Evolutionary conservation across 2,113 vertebrate species (phyloP), one percentile per base, ranked within the genome.

Genomic region (Rhegmatorhina hoffmannsi): DNA sequence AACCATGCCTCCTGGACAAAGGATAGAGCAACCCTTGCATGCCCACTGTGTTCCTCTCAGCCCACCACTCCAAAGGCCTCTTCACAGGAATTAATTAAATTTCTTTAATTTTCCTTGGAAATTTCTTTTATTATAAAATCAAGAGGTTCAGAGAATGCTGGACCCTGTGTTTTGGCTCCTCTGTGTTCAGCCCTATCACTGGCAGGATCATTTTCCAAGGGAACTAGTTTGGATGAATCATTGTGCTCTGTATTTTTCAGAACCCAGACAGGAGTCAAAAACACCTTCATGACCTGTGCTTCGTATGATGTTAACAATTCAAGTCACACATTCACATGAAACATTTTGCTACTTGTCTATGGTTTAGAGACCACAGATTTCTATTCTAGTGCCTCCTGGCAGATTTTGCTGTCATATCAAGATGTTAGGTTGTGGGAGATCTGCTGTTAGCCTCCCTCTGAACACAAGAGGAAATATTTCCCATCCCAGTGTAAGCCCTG

Each of bases 261-360:
- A 95, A 94, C 83, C 55, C 75, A 95, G 53, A 83, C 96, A 53
- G 97, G 94, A 17, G 80, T 98, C 53, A 98, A 98, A 95, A 98
- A 97, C 10, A 93, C 89, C 15, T 98, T 98, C 80, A 98, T 98
- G 98, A 98, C 97, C 9, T 98, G 97, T 64, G 97, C 95, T 13
- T 95, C 98, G 25, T 98, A 98, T 17, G 98, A 98, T 23, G 4
- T 78, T 29, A 90, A 95, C 98, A 92, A 97, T 98, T 75, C 59
- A 96, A 73, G 44, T 28, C 43, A 33, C 36, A 52, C 23, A 11
- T 67, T 21, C 0, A 1, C 50, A 44, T 36, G 40, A 74, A 52
- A 15, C 10, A 69, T 14, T 68, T 81, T 68, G 4, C 24, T 70
- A 12, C 40, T 84, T 83, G 18, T 70, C 38, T 72, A 8, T 9